phyloP scores from a whole-genome alignment of 2,113 vertebrate genomes.

The Empidonax alnorum region DNA sequence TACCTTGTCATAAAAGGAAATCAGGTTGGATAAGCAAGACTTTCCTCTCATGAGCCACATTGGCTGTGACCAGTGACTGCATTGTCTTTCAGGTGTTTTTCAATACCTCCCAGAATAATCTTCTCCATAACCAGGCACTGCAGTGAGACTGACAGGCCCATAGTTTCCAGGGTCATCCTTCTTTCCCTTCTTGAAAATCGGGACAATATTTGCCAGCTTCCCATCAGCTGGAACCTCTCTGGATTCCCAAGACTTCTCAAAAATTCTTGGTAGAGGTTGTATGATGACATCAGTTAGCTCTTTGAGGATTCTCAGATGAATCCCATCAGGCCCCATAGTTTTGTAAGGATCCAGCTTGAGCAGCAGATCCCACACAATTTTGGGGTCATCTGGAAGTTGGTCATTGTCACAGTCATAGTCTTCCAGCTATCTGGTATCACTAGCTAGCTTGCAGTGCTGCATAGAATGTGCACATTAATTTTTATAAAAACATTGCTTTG shows the following conservation, averaged over 20 bases:
- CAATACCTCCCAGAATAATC: background rate
- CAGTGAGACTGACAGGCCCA: background rate
- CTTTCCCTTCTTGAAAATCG: background rate
- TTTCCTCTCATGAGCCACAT: fast-evolving
- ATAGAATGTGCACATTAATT: background rate
- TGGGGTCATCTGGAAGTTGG: background rate
- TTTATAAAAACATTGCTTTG: background rate
- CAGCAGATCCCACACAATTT: background rate
- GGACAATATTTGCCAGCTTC: background rate
- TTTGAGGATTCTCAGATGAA: background rate
- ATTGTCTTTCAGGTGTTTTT: background rate
- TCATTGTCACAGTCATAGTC: background rate
- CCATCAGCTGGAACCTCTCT: background rate
- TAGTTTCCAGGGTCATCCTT: background rate
- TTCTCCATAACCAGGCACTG: background rate
- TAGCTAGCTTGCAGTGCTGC: background rate
- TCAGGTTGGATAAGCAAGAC: background rate
- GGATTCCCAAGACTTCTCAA: background rate
- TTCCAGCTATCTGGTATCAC: background rate
- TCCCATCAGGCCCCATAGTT: background rate
- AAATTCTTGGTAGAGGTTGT: background rate
- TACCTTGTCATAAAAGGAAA: background rate
- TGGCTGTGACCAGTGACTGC: background rate
- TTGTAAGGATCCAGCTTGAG: background rate
- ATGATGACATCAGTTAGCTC: background rate